Evolutionary conservation across 2,113 vertebrate species (phyloP).

Genomic region (Psammodynastes pulverulentus): DNA sequence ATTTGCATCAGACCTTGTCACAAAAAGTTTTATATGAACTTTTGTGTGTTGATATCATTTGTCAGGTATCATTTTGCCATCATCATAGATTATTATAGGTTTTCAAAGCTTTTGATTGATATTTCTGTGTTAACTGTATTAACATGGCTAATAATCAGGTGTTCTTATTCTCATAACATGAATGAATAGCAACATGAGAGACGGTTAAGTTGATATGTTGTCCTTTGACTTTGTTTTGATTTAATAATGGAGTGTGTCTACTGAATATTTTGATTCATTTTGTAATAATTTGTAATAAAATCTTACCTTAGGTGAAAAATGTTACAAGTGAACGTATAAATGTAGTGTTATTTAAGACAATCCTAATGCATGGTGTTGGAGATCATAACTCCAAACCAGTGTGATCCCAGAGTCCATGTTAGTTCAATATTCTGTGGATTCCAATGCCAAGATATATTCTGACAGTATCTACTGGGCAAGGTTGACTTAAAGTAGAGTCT

Average conservation of each 20-base stretch:
- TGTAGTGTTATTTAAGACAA: not conserved
- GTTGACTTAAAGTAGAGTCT: no score
- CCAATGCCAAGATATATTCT: not conserved
- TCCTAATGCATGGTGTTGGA: not conserved
- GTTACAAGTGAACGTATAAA: not conserved
- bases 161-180: not conserved
- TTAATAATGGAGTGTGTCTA: not conserved
- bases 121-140: not conserved
- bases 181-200: not conserved
- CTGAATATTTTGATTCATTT: not conserved
- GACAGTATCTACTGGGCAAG: not conserved
- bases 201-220: not conserved
- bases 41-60: not conserved
- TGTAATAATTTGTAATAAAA: not conserved
- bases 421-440: not conserved
- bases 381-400: not conserved
- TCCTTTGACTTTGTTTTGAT: not conserved
- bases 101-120: not conserved
- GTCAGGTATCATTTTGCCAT: not conserved
- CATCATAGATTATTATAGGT: not conserved
- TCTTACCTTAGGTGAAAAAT: not conserved
- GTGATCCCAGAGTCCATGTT: not conserved
- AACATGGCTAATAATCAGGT: not conserved
- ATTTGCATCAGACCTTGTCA: not conserved
- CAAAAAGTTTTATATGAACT: not conserved